phyloP scores from a whole-genome alignment of 2,888 invertebrate species.

The Rotaria magnacalcarata region DNA sequence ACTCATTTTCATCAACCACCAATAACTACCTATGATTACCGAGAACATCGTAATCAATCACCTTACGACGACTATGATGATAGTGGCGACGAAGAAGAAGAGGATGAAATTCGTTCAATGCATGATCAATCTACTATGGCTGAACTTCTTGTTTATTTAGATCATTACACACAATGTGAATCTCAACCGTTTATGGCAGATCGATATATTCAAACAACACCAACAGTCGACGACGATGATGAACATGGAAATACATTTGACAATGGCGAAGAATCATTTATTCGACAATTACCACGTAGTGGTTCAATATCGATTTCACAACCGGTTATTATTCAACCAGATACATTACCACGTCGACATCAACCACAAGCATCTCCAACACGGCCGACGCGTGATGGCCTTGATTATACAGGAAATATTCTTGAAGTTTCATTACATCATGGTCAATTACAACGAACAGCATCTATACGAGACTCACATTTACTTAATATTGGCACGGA shows the following conservation, averaged over 20 bases:
- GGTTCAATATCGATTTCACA: not conserved
- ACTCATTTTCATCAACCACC: not conserved
- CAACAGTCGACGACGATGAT: not conserved
- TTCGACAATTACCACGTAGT: slow-evolving; percentile 16
- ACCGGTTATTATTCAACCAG: not conserved
- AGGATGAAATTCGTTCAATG: not conserved
- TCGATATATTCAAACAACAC: slow-evolving; percentile 2
- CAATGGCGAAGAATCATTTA: not conserved
- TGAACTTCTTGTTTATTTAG: not conserved
- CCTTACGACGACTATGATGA: not conserved
- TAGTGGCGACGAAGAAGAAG: not conserved
- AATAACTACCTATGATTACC: not conserved
- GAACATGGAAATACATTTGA: not conserved
- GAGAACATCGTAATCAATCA: not conserved
- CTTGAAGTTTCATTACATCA: not conserved
- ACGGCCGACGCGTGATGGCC: not conserved
- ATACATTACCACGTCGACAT: not conserved
- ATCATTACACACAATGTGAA: slow-evolving; percentile 7
- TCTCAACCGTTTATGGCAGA: not conserved
- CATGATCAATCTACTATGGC: not conserved
- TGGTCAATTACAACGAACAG: not conserved
- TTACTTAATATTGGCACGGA: not conserved
- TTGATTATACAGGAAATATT: not conserved
- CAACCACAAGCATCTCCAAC: not conserved
- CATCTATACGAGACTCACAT: not conserved